A percentile compares a stretch with the other conserved stretches of the same genome.
Conservation (phyloP, 1,140 invertebrate genomes). For the Brachionus sp. region DNA sequence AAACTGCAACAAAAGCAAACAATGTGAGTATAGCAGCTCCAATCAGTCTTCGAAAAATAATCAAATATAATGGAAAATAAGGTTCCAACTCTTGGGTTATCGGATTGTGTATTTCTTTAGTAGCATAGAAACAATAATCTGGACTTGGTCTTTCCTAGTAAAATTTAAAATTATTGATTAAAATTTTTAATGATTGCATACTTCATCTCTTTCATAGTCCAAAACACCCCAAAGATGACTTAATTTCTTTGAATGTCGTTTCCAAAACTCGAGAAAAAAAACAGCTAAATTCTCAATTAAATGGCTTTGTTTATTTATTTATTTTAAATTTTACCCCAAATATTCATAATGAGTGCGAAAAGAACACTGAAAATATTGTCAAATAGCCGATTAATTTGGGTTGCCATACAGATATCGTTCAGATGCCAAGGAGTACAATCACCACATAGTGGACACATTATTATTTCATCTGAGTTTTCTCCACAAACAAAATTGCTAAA, state of each 20-base stretch:
- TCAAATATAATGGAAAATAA: slow-evolving; percentile 60
- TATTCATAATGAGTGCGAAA: slow-evolving; percentile 73
- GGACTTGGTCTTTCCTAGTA: slow-evolving; percentile 52
- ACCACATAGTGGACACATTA: slow-evolving; percentile 41
- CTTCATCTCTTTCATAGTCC: slow-evolving; percentile 73
- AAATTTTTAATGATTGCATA: slow-evolving; percentile 50
- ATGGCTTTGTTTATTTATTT: background rate
- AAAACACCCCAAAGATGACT: slow-evolving; percentile 88
- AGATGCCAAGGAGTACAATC: slow-evolving; percentile 69
- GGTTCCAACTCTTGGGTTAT: slow-evolving; percentile 63
- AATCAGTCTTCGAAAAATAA: background rate
- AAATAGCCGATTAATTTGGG: slow-evolving; percentile 69
- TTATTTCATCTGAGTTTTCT: slow-evolving; percentile 43
- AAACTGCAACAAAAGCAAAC: background rate
- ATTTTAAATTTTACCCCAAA: slow-evolving; percentile 65
- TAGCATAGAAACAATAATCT: slow-evolving; percentile 56
- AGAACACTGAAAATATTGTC: slow-evolving; percentile 73
- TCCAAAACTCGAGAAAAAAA: slow-evolving; percentile 93
- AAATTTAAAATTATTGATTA: background rate
- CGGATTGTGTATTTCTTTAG: slow-evolving; percentile 56
- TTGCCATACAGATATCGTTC: slow-evolving; percentile 68
- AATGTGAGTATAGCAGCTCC: background rate
- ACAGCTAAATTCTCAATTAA: slow-evolving; percentile 67
- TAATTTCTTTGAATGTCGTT: slow-evolving; percentile 80
- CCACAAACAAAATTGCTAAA: slow-evolving; percentile 29